These are phyloP conservation scores for Heliconius himera DNA, from an alignment of 1,140 invertebrate species.

Conservation along the genomic window DNA sequence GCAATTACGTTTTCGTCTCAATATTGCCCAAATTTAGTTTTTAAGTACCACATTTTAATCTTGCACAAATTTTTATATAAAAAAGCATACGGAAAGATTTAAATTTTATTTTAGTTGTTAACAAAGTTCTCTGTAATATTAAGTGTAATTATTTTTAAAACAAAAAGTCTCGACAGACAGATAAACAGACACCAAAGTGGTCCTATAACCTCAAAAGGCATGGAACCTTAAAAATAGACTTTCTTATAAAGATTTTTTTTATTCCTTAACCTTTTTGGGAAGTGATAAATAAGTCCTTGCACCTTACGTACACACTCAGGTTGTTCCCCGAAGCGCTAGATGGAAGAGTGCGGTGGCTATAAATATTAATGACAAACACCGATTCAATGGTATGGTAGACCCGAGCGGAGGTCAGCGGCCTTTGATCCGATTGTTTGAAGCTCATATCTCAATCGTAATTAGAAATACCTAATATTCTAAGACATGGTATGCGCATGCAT, in stretches of 20 bases:
- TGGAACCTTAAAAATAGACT: too few species aligned
- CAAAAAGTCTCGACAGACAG: too few species aligned
- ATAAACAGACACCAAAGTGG: too few species aligned
- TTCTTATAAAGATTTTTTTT: too few species aligned
- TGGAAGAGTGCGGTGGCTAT: slow-evolving; percentile 60
- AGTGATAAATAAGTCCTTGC: slow-evolving; percentile 45
- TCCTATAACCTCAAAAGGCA: too few species aligned
- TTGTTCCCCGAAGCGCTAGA: slow-evolving; percentile 63
- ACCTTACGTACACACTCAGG: slow-evolving; percentile 55
- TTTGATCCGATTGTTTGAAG: slow-evolving; percentile 72
- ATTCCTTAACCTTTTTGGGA: slow-evolving; percentile 18
- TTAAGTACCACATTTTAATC: background rate
- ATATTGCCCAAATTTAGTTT: background rate
- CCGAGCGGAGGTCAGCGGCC: slow-evolving; percentile 68
- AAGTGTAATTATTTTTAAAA: too few species aligned
- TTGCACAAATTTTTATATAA: background rate
- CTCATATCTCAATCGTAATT: slow-evolving; percentile 67
- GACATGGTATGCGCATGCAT: slow-evolving; percentile 58
- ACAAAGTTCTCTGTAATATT: too few species aligned
- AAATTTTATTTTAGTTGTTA: too few species aligned
- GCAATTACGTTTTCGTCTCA: background rate
- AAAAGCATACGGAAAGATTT: too few species aligned
- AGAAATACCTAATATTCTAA: slow-evolving; percentile 62
- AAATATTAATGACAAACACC: slow-evolving; percentile 76
- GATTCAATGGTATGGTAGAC: slow-evolving; percentile 54